Evolutionary conservation across 2,797 vertebrate species (phyloP).

Genomic region (Carapus acus): DNA sequence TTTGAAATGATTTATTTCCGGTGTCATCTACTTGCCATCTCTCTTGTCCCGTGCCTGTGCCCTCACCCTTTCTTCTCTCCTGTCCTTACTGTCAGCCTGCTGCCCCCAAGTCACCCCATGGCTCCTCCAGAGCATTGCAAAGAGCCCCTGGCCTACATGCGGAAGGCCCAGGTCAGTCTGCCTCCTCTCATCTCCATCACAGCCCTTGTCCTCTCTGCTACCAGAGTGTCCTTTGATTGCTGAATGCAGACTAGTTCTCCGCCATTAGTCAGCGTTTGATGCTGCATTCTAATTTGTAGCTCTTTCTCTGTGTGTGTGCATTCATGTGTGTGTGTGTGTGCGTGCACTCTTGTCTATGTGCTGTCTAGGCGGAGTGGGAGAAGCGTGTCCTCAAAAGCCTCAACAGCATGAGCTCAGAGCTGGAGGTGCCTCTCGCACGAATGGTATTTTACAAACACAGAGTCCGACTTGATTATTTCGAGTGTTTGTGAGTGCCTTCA

Average conservation of each 20-base stretch:
- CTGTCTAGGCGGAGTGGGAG: conserved; percentile 88
- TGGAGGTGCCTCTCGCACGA: conserved; percentile 85
- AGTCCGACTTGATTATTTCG: no score
- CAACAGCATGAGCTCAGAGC: conserved; percentile 96
- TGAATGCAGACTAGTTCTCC: conserved; percentile 14
- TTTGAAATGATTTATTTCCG: conserved; percentile 9
- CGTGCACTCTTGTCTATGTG: background rate
- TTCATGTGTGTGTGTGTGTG: background rate
- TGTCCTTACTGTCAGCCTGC: conserved; percentile 76
- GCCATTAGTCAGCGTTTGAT: no score
- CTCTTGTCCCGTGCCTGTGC: background rate
- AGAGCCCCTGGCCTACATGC: conserved; percentile 94
- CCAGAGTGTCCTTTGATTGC: conserved; percentile 7
- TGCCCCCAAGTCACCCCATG: conserved; percentile 75
- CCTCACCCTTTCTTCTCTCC: conserved; percentile 19
- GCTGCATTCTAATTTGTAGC: no score
- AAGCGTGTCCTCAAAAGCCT: conserved; percentile 95
- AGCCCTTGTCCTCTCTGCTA: conserved; percentile 10
- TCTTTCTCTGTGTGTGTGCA: no score
- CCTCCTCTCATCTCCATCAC: conserved; percentile 46
- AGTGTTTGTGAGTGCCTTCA: conserved; percentile 2
- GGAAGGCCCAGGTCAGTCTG: conserved; percentile 88
- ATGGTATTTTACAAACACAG: conserved; percentile 79
- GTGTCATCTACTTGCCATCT: background rate
- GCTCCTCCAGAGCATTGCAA: conserved; percentile 90